Conservation (phyloP, 2,888 invertebrate genomes). For the Lasioglossum figueresi region DNA sequence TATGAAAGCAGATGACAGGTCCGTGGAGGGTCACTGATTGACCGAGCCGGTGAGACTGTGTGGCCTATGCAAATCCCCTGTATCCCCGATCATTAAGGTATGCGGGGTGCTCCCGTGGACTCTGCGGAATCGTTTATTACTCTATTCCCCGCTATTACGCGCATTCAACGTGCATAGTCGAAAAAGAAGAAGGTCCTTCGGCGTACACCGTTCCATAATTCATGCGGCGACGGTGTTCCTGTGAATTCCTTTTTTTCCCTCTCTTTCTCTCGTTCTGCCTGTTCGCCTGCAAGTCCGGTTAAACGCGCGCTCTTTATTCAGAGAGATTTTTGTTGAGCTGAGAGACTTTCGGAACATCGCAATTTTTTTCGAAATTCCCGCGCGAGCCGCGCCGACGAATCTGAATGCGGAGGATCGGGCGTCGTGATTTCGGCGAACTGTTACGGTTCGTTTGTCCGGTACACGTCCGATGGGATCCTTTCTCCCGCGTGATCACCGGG, state of each 20-base stretch:
- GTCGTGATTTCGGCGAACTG: not conserved
- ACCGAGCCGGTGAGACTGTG: slow-evolving; percentile 38
- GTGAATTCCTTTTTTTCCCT: not conserved
- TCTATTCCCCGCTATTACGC: slow-evolving; percentile 46
- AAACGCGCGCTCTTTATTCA: slow-evolving; percentile 11
- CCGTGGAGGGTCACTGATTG: slow-evolving; percentile 46
- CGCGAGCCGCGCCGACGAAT: slow-evolving; percentile 4
- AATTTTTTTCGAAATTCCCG: slow-evolving; percentile 19
- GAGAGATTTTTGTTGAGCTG: not conserved
- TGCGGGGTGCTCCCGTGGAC: slow-evolving; percentile 34
- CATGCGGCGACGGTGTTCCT: slow-evolving; percentile 21
- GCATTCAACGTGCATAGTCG: slow-evolving; percentile 37
- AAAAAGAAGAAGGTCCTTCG: slow-evolving; percentile 31
- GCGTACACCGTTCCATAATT: slow-evolving; percentile 43
- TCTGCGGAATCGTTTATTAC: slow-evolving; percentile 45
- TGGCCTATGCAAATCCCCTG: slow-evolving; percentile 48
- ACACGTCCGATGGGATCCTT: not conserved
- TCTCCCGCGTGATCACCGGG: not conserved
- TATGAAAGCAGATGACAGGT: slow-evolving; percentile 45
- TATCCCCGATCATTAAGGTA: slow-evolving; percentile 51
- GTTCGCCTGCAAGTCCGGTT: slow-evolving; percentile 8
- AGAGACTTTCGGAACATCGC: not conserved
- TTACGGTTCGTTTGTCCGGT: not conserved
- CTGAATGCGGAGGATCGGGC: not conserved
- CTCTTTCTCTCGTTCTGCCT: not conserved